Evolutionary conservation across 2,797 vertebrate genomes (phyloP), one percentile per base, ranked within the genome.

Genomic region (Parauchenoglanis ngamensis): DNA sequence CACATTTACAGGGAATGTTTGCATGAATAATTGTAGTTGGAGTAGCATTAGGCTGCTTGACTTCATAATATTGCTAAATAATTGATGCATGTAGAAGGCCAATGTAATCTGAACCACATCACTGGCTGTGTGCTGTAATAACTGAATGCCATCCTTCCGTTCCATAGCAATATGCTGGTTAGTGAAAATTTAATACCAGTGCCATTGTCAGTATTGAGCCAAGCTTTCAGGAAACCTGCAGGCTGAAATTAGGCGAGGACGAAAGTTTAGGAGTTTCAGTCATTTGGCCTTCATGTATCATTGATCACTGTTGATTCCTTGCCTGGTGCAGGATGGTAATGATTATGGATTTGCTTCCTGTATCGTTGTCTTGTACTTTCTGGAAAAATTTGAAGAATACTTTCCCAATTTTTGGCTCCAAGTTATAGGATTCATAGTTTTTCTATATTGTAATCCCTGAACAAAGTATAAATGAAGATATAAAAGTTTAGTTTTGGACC

Each of bases 41-140:
- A 40, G 75, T n/a, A 21, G 11, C 40, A 81, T 59, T 59, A 40
- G 35, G 28, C 54, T 19, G 40, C 35, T 49, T 46, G 84, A 80
- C 78, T 79, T 72, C 57, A 61, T 88, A 31, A 80, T 78, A 73
- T n/a, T 61, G 35, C 61, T 89, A n/a, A 88, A 89, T 90, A 75
- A 88, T 87, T 89, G 52, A 88, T 78, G 79, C 52, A 28, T 63
- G 61, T 46, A 31, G 44, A 31, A 15, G 44, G 40, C 35, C 84
- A 40, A 1, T 67, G 70, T 70, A 75, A 83, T 49, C 61, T 28
- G 65, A 23, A 6, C 31, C 79, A 49, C 46, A 57, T n/a, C 46
- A 7, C 25, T n/a, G 56, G 84, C 59, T 7, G 19, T 25, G 44
- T 12, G 28, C 23, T 31, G 46, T 85, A 28, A 79, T 75, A 65